These are phyloP conservation scores for Anoplophora glabripennis DNA, from an alignment of 1,140 invertebrate genomes.

Conservation along the genomic window DNA sequence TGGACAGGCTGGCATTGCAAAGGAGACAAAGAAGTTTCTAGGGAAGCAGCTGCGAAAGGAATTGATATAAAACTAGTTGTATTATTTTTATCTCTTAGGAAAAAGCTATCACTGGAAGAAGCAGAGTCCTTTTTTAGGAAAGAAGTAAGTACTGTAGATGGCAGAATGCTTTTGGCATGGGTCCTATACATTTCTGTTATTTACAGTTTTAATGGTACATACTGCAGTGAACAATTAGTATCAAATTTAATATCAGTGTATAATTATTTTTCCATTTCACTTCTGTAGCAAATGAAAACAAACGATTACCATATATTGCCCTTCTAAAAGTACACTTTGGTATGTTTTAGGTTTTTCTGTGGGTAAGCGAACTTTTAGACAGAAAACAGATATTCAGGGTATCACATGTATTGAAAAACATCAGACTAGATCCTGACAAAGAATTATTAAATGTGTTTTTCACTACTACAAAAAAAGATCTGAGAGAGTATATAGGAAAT, in stretches of 20 bases:
- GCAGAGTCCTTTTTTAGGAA: conserved; percentile 56
- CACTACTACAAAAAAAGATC: conserved; percentile 51
- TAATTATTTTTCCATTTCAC: not conserved
- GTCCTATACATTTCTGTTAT: not conserved
- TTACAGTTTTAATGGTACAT: not conserved
- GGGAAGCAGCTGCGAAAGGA: conserved; percentile 65
- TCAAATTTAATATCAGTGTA: not conserved
- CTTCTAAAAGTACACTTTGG: not conserved
- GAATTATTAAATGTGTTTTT: conserved; percentile 57
- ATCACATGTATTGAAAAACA: conserved; percentile 61
- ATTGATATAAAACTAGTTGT: conserved; percentile 58
- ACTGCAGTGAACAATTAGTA: not conserved
- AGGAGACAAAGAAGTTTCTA: conserved; percentile 59
- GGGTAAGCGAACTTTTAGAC: conserved; percentile 59
- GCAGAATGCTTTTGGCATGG: not conserved
- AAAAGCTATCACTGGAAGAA: conserved; percentile 52
- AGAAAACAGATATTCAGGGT: conserved; percentile 62
- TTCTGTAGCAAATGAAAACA: not conserved
- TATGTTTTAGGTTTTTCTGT: conserved; percentile 55
- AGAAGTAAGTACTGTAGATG: conserved; percentile 49
- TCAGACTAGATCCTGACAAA: conserved; percentile 55
- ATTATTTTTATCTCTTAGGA: conserved; percentile 57
- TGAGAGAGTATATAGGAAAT: conserved; percentile 59
- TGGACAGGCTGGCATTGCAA: conserved; percentile 55
- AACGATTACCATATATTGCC: not conserved